Base-by-base conservation (phyloP, 2,888 invertebrate species). In the Aphodius granarius region DNA sequence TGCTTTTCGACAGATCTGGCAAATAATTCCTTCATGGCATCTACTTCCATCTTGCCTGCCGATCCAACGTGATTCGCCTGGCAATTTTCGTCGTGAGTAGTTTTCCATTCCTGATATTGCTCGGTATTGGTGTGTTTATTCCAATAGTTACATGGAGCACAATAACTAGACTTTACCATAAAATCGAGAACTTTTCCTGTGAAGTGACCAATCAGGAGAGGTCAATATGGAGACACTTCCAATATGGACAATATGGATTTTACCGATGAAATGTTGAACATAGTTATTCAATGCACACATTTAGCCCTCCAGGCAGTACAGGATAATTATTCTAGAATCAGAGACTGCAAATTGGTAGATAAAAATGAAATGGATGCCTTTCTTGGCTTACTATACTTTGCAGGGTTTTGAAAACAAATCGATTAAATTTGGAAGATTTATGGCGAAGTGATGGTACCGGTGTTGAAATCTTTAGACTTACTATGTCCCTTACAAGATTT, bases 181-280 rank as follows among this genome's bases (percentile, higher is more conserved):
- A 74, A 23, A 71, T 76, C 76, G n/a, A 78, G 23, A 82, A 79
- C 75, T 77, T 79, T 79, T 16, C 79, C 78, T 71, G 77, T 71
- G 70, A 76, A 78, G 71, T 78, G 76, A 71, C 79, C 79, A 73
- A 80, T 81, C 17, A 81, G 72, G 43, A 78, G 64, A 63, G 76
- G 76, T 21, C 23, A 23, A 23, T n/a, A n/a, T n/a, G n/a, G n/a
- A n/a, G n/a, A n/a, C n/a, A n/a, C n/a, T n/a, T n/a, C n/a, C n/a
- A n/a, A n/a, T n/a, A n/a, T n/a, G n/a, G n/a, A n/a, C n/a, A n/a
- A n/a, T n/a, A 19, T 16, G 20, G n/a, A 68, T 21, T 19, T 68
- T 19, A 19, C 5, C 68, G 20, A 21, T n/a, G n/a, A n/a, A n/a
- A n/a, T n/a, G n/a, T n/a, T n/a, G n/a, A n/a, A n/a, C n/a, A n/a